Percentiles rank a stretch among this genome's conserved stretches.
Evolutionary conservation across 2,888 invertebrate species (phyloP).

Genomic region (Micropterix aruncella): DNA sequence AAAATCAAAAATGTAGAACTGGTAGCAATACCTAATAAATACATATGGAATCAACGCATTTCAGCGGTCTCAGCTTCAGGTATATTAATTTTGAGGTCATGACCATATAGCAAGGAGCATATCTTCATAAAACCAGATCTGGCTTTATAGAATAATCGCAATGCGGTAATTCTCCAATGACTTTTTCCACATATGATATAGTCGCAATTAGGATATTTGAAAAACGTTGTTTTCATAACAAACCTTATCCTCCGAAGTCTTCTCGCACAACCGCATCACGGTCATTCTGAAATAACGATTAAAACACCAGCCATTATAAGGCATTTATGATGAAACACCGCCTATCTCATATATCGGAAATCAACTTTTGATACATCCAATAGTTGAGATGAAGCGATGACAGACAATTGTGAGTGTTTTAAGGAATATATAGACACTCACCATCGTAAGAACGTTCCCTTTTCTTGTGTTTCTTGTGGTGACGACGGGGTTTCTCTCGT

Average conservation of each 20-base stretch:
- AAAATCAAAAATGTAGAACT: no score
- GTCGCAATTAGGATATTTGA: not conserved
- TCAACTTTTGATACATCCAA: not conserved
- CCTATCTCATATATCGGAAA: not conserved
- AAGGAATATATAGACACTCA: constrained; percentile 20
- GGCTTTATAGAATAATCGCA: no score
- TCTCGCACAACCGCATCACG: not conserved
- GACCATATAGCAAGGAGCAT: no score
- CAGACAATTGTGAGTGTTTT: no score
- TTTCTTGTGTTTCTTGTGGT: constrained; percentile 40
- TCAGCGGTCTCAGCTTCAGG: no score
- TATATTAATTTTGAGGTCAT: no score
- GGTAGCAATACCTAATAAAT: no score
- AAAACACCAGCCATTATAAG: not conserved
- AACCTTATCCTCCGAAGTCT: not conserved
- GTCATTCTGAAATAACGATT: not conserved
- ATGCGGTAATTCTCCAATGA: no score
- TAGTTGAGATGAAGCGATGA: not conserved
- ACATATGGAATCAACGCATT: no score
- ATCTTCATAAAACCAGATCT: no score
- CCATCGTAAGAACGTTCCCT: constrained; percentile 42
- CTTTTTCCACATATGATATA: not conserved
- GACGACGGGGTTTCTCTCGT: constrained; percentile 36
- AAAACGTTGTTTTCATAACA: not conserved
- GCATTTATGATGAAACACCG: not conserved